phyloP scores from a whole-genome alignment of 2,113 vertebrate genomes.

The Nothobranchius furzeri region DNA sequence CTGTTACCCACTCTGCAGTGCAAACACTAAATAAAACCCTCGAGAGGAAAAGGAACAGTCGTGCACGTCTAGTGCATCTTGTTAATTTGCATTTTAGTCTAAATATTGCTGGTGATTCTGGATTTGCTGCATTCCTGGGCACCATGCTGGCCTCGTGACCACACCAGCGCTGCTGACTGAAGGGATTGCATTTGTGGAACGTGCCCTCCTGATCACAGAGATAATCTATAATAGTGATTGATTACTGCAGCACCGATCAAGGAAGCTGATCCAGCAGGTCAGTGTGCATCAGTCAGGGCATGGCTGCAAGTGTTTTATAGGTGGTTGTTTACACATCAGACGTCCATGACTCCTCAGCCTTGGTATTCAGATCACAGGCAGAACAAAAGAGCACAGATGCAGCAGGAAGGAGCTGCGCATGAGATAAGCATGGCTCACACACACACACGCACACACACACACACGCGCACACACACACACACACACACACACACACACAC shows the following conservation, averaged over 20 bases:
- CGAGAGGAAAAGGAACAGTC: constrained; percentile 12
- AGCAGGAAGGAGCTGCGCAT: neutral
- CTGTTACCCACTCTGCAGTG: constrained; percentile 9
- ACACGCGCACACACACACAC: too few relatives aligned
- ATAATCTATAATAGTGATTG: constrained; percentile 49
- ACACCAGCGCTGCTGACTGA: constrained; percentile 15
- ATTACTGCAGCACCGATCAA: constrained; percentile 39
- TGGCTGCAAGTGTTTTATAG: constrained; percentile 14
- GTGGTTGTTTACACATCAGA: constrained; percentile 44
- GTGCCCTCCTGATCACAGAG: constrained; percentile 23
- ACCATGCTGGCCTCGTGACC: constrained; percentile 22
- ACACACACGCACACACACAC: too few relatives aligned
- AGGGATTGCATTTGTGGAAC: constrained; percentile 3
- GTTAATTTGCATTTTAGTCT: too few relatives aligned
- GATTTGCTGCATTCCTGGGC: constrained; percentile 18
- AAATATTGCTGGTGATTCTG: constrained; percentile 11
- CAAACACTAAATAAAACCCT: constrained; percentile 32
- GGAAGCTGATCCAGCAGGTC: constrained; percentile 31
- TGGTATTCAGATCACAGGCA: constrained; percentile 5
- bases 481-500: too few relatives aligned
- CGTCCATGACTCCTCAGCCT: constrained; percentile 3
- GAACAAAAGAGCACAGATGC: constrained; percentile 2
- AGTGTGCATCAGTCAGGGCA: constrained; percentile 18
- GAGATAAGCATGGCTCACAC: neutral
- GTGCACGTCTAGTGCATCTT: neutral